phyloP scores from a whole-genome alignment of 2,113 vertebrate genomes.

The Notarius quadriscutis region DNA sequence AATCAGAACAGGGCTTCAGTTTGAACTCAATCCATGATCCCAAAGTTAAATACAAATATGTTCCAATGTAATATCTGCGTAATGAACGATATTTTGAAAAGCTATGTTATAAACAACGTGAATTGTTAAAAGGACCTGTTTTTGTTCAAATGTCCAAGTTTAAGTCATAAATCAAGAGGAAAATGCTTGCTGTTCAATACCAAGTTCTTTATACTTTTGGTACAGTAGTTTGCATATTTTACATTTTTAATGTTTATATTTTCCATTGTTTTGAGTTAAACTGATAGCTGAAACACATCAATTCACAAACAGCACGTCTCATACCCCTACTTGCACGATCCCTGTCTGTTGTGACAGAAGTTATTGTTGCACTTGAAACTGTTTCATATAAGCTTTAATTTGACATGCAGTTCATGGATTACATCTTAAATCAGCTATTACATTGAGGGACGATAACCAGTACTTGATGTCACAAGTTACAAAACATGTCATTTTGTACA shows the following conservation, averaged over 20 bases:
- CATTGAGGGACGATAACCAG: slow-evolving; percentile 21
- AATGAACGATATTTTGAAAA: not conserved
- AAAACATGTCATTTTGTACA: slow-evolving; percentile 10
- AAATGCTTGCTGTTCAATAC: not conserved
- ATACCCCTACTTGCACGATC: not conserved
- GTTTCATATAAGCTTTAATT: slow-evolving; percentile 43
- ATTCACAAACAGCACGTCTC: not conserved
- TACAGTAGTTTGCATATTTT: not conserved
- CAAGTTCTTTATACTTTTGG: not conserved
- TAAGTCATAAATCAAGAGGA: not conserved
- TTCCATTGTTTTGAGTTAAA: not conserved
- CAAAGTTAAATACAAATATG: not conserved
- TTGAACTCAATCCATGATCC: not conserved
- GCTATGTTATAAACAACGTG: not conserved
- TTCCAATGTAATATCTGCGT: not conserved
- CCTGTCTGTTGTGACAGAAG: not conserved
- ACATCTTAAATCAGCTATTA: slow-evolving; percentile 31
- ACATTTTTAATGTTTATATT: not conserved
- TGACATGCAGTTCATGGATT: slow-evolving; percentile 38
- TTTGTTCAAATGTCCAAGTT: not conserved
- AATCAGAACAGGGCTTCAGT: not conserved
- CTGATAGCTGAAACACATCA: not conserved
- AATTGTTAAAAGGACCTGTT: not conserved
- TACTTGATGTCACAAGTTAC: slow-evolving; percentile 28
- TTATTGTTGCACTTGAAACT: not conserved